Percentiles rank a stretch among this genome's conserved stretches.
phyloP scores from a whole-genome alignment of 1,140 invertebrate genomes.

The Monochamus saltuarius region DNA sequence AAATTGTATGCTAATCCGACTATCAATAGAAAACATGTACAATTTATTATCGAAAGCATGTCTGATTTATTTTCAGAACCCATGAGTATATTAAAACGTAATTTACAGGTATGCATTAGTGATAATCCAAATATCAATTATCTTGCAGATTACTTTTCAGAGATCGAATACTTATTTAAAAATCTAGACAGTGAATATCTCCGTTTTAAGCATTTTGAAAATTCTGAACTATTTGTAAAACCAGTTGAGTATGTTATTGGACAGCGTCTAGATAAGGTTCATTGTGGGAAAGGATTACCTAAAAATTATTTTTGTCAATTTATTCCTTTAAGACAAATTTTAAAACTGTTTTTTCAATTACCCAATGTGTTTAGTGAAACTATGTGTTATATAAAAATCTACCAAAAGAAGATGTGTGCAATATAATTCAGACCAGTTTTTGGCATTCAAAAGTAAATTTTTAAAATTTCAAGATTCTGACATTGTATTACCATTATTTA shows the following conservation, averaged over 20 bases:
- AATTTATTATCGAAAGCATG: neutral
- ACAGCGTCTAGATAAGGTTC: neutral
- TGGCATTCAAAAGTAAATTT: conserved; percentile 18
- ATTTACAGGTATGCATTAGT: neutral
- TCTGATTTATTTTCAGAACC: neutral
- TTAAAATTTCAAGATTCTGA: neutral
- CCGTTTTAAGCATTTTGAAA: neutral
- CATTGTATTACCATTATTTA: conserved; percentile 15
- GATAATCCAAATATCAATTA: neutral
- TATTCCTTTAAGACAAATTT: neutral
- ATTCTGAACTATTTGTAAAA: neutral
- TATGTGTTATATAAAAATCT: neutral
- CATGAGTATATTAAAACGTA: neutral
- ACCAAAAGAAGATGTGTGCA: conserved; percentile 1
- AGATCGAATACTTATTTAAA: neutral
- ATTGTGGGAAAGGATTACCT: neutral
- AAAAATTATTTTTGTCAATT: conserved; percentile 2
- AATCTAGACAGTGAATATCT: neutral
- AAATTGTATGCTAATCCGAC: conserved; percentile 2
- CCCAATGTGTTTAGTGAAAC: neutral
- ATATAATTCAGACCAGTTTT: conserved; percentile 15
- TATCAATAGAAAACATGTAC: neutral
- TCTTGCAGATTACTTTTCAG: neutral
- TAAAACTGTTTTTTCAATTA: neutral
- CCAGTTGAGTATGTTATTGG: too few species aligned